Conservation (phyloP, 1,140 invertebrate genomes). For the Contarinia nasturtii region DNA sequence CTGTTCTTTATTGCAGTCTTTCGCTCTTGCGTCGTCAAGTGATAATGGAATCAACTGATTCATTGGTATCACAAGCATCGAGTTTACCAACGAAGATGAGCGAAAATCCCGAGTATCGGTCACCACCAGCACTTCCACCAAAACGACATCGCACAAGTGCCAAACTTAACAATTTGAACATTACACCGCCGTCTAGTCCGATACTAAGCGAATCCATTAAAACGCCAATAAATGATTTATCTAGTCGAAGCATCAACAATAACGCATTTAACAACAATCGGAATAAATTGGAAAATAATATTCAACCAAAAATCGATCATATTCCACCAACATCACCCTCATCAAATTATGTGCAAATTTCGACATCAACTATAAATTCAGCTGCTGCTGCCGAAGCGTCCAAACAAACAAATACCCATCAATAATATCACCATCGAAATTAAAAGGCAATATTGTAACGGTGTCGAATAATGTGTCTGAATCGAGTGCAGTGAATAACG, state of each 20-base stretch:
- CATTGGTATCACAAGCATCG: slow-evolving; percentile 5
- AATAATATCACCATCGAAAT: no score
- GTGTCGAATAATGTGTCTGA: no score
- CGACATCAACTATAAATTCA: neutral
- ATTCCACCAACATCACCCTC: neutral
- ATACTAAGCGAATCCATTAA: slow-evolving; percentile 7
- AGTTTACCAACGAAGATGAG: slow-evolving; percentile 11
- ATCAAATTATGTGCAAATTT: neutral
- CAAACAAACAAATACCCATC: no score
- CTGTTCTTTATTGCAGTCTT: no score
- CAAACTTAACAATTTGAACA: no score
- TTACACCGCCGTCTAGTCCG: slow-evolving; percentile 19
- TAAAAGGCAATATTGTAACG: no score
- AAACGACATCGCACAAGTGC: slow-evolving; percentile 24
- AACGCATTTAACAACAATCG: slow-evolving; percentile 3
- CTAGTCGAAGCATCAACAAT: slow-evolving; percentile 13
- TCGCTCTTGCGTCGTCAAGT: neutral
- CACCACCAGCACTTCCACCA: slow-evolving; percentile 60
- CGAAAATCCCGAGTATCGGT: slow-evolving; percentile 18
- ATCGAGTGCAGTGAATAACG: no score
- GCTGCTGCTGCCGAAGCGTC: no score
- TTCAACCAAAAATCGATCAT: no score
- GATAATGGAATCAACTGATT: neutral
- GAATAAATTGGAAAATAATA: no score
- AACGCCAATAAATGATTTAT: neutral